These are phyloP conservation scores for Prostheceraeus crozeri DNA, from an alignment of 2,888 invertebrate species.

Conservation along the genomic window DNA sequence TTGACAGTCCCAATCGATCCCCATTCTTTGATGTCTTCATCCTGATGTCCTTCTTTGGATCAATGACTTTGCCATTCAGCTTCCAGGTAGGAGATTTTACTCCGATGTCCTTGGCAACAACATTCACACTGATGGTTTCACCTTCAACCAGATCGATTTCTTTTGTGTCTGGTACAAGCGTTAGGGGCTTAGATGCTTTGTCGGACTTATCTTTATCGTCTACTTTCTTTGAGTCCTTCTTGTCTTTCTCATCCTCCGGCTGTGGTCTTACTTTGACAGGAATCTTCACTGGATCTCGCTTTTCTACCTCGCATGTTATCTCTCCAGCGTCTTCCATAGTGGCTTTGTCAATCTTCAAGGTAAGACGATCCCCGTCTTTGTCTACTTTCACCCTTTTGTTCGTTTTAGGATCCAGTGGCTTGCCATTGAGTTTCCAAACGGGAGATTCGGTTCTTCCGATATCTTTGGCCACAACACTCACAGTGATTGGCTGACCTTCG, in stretches of 20 bases:
- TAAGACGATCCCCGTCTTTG: neutral
- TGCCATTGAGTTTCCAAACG: constrained; percentile 5
- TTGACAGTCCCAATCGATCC: too few species aligned
- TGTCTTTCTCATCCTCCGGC: too few species aligned
- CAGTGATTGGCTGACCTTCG: constrained; percentile 19
- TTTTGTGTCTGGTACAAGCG: too few species aligned
- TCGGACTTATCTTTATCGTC: constrained; percentile 20
- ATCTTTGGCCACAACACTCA: neutral
- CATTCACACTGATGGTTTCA: too few species aligned
- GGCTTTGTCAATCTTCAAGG: neutral
- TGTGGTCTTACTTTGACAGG: constrained; percentile 13
- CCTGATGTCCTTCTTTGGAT: too few species aligned
- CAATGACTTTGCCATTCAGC: too few species aligned
- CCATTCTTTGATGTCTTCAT: too few species aligned
- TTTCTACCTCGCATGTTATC: neutral
- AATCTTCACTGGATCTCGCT: neutral
- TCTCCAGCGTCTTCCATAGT: constrained; percentile 12
- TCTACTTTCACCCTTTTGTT: neutral
- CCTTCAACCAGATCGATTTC: too few species aligned
- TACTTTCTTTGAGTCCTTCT: too few species aligned
- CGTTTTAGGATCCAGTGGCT: neutral
- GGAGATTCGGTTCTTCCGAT: neutral
- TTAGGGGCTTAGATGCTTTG: neutral
- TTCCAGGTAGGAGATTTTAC: too few species aligned
- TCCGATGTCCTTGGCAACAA: too few species aligned